These are phyloP conservation scores for Carduelis carduelis DNA, from an alignment of 2,797 vertebrate species.

Conservation along the genomic window DNA sequence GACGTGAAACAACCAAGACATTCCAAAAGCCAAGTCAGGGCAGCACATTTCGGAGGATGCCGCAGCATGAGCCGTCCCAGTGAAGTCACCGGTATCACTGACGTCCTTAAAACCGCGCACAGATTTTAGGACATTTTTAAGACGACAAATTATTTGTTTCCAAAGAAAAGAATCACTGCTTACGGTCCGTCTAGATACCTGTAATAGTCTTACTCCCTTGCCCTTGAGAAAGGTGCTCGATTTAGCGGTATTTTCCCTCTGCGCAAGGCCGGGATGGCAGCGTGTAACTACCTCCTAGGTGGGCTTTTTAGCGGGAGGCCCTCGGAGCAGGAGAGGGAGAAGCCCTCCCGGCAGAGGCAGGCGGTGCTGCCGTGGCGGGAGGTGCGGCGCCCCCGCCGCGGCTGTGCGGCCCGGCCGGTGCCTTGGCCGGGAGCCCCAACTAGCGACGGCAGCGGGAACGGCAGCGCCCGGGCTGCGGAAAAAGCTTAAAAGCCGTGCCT, in stretches of 20 bases:
- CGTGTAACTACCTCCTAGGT: no score
- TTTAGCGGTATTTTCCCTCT: not conserved
- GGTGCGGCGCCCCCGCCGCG: no score
- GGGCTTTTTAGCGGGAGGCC: not conserved
- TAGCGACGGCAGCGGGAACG: conserved; percentile 50
- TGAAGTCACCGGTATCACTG: not conserved
- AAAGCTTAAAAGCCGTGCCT: not conserved
- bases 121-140: not conserved
- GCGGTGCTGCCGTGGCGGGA: not conserved
- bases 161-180: not conserved
- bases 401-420: not conserved
- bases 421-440: conserved; percentile 68
- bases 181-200: not conserved
- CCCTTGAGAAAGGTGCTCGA: not conserved
- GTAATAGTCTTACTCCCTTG: not conserved
- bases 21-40: not conserved
- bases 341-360: not conserved
- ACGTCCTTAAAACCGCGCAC: not conserved
- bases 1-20: not conserved
- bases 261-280: not conserved
- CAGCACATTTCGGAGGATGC: not conserved
- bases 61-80: fast-evolving
- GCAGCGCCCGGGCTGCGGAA: not conserved
- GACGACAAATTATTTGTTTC: not conserved
- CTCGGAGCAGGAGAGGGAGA: no score